Conservation (phyloP, 1,140 invertebrate species). For the Theocolax elegans region DNA sequence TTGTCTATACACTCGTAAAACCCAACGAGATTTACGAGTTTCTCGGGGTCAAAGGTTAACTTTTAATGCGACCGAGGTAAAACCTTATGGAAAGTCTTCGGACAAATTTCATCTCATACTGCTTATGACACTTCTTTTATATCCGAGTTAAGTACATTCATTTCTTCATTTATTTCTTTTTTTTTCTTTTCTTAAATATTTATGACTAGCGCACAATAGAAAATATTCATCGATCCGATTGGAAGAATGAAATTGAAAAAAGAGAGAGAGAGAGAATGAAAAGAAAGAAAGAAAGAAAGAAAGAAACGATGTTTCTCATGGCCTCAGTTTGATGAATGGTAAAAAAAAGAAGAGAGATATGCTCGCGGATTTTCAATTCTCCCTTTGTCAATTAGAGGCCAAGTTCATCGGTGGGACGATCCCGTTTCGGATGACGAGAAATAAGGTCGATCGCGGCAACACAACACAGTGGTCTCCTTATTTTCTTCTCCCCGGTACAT, state of each 20-base stretch:
- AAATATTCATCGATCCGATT: no score
- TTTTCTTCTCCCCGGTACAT: slow-evolving; percentile 26
- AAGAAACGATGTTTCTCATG: no score
- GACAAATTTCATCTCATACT: slow-evolving; percentile 28
- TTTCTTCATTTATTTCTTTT: neutral
- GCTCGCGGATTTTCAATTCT: no score
- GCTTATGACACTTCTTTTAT: slow-evolving; percentile 26
- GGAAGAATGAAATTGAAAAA: no score
- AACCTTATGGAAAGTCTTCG: slow-evolving; percentile 7
- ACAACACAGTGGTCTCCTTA: slow-evolving; percentile 30
- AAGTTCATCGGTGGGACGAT: slow-evolving; percentile 43
- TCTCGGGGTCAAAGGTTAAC: slow-evolving; percentile 12
- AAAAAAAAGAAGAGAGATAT: no score
- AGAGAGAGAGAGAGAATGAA: no score
- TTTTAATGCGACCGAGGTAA: slow-evolving; percentile 28
- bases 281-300: no score
- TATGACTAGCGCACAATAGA: neutral
- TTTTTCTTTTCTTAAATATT: slow-evolving; percentile 4
- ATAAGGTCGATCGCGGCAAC: slow-evolving; percentile 35
- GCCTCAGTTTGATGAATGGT: no score
- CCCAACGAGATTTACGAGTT: slow-evolving; percentile 23
- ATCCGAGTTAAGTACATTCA: neutral
- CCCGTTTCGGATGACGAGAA: slow-evolving; percentile 38
- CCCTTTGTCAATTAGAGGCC: slow-evolving; percentile 43
- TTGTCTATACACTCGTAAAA: slow-evolving; percentile 24